Conservation (phyloP, 1,140 invertebrate genomes). For the Neodiprion fabricii region DNA sequence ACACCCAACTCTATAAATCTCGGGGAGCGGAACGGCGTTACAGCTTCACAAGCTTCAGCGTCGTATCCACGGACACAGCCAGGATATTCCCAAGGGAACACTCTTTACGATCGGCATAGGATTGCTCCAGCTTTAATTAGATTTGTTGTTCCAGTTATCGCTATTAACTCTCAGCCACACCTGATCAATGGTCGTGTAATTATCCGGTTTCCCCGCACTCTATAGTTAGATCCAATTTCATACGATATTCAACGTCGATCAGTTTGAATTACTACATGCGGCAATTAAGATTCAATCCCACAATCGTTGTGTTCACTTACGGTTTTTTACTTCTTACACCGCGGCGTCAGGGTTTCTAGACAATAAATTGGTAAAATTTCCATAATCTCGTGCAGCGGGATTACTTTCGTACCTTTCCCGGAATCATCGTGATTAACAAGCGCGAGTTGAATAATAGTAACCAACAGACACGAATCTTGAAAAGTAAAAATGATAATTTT, state of each 20-base stretch:
- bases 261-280: no score
- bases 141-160: constrained; percentile 7
- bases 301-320: no score
- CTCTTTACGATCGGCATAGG: background rate
- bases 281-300: no score
- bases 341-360: no score
- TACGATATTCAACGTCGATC: background rate
- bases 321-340: no score
- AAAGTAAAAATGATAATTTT: no score
- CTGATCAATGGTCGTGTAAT: background rate
- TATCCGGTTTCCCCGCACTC: background rate
- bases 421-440: no score
- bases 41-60: background rate
- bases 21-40: background rate
- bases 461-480: no score
- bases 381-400: no score
- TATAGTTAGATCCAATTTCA: background rate
- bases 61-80: background rate
- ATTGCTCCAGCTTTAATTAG: constrained; percentile 5
- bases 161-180: constrained; percentile 2
- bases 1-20: constrained; percentile 3
- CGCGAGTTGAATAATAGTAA: no score
- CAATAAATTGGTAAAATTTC: no score
- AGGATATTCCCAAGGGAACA: background rate
- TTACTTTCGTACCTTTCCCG: no score